Evolutionary conservation across 2,888 invertebrate species (phyloP), one percentile per base, ranked within the genome.

Genomic region (Agriotes lineatus): DNA sequence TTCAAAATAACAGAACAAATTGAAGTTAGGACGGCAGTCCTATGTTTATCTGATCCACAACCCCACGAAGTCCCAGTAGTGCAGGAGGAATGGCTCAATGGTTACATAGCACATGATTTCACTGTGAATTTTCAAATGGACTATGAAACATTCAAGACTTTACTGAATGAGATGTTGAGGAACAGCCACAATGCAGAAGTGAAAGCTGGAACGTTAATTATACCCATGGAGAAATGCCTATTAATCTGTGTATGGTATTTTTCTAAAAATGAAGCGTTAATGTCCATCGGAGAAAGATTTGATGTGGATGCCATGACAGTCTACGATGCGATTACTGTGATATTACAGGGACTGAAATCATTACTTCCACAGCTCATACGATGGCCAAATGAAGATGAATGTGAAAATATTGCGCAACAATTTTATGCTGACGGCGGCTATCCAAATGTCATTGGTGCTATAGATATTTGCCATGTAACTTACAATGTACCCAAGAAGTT

Each of bases 191-290:
- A 1, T 2, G 3, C 50, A 1, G 50, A 50, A n/a, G 50, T 50
- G 6, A 4, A 10, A 16, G 50, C 50, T 22, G 50, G 50, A 22
- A 9, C 50, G 10, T 2, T 25, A 22, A 20, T 25, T 4, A 18
- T 50, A 50, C 22, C 50, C 12, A 25, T 50, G 9, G 50, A 50
- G 2, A 50, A 50, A 50, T 50, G 50, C 19, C n/a, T 50, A 25
- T 12, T 50, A 22, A 50, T 50, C 4, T 20, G 9, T 25, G 9
- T 50, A 16, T 50, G 50, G 50, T 50, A 50, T 20, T 50, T 50
- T 50, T 16, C 18, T 2, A 50, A 50, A 12, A 50, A 25, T 25
- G 50, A 50, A 50, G 7, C 50, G 5, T 22, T 50, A 2, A 10
- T 50, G 4, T 18, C 14, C 10, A 50, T 25, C 6, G 50, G 19